These are phyloP conservation scores for Babylonia areolata DNA, from an alignment of 1,140 invertebrate genomes.

Conservation along the genomic window DNA sequence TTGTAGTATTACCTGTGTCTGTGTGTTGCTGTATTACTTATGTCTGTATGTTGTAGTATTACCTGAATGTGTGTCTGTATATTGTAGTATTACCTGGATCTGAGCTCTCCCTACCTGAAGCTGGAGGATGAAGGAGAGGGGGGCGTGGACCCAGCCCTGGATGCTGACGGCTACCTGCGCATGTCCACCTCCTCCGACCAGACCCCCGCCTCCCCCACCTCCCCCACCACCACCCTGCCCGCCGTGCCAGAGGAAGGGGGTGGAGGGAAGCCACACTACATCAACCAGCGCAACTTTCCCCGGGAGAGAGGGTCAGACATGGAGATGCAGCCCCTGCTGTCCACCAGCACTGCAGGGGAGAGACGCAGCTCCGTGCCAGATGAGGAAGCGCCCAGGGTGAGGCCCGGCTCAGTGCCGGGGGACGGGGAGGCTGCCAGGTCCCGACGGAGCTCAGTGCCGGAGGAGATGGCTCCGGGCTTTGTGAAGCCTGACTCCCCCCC, in stretches of 20 bases:
- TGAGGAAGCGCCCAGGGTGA: conserved; percentile 41
- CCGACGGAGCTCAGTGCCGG: conserved; percentile 33
- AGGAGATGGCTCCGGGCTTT: conserved; percentile 43
- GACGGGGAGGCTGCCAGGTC: conserved; percentile 24
- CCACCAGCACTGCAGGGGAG: conserved; percentile 44
- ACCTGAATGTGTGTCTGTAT: too few species aligned
- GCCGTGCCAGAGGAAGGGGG: conserved; percentile 25
- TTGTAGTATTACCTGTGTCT: too few species aligned
- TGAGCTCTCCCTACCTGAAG: conserved; percentile 59
- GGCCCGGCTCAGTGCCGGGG: conserved; percentile 37
- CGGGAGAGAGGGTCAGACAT: conserved; percentile 31
- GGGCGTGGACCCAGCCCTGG: conserved; percentile 27
- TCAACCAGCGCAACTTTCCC: conserved; percentile 44
- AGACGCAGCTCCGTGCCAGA: conserved; percentile 41
- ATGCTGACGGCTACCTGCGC: conserved; percentile 64
- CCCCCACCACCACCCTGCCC: conserved; percentile 44
- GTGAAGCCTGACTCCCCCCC: conserved; percentile 22
- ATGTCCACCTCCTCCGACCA: conserved; percentile 64
- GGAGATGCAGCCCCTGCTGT: conserved; percentile 36
- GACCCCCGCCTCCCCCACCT: conserved; percentile 58
- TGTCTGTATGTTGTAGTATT: background rate
- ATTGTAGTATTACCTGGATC: conserved; percentile 71
- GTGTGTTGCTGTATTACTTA: background rate
- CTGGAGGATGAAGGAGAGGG: conserved; percentile 50
- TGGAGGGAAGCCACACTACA: conserved; percentile 45